Base-by-base conservation (phyloP, 2,888 invertebrate genomes). In the Brachyptera putata region DNA sequence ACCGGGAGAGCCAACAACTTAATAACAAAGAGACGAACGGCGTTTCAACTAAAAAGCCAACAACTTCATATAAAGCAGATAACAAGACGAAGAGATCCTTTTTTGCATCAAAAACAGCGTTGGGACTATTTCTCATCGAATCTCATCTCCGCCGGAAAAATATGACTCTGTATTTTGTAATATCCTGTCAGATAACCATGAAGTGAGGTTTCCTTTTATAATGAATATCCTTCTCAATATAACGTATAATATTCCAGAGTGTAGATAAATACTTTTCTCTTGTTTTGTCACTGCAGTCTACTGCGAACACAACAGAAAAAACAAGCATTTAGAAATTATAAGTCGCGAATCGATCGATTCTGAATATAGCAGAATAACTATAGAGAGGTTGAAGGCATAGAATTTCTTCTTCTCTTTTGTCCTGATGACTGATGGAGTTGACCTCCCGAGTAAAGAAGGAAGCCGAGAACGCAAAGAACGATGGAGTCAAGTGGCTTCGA, bases 101-200 rank as follows among this genome's bases (percentile, higher is more conserved):
- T 53, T 34, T 36, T 36, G 18, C n/a, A n/a, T n/a, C n/a, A n/a
- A n/a, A n/a, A n/a, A n/a, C n/a, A n/a, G n/a, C 53, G 21, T 16
- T 36, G 34, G 34, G 34, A 18, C 34, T 16, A 50, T 50, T 50
- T 50, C 18, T 50, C 49, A 50, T 50, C 49, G 49, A 24, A 50
- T 25, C 49, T 22, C 49, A 22, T 22, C 30, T 26, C 49, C 24
- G 49, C 26, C 16, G 16, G 26, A 50, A 30, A 50, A 50, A 50
- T 26, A 50, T 50, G 50, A 26, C 49, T 50, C 26, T 22, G 30
- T 50, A 50, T 50, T 26, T 50, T 30, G 49, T 50, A 50, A 50
- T 50, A 50, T 50, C 49, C 49, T 26, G 30, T 11, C 49, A 25
- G 26, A 26, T 26, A 50, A 50, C 24, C 26, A 16, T 16, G 26